These are phyloP conservation scores for Rallus limicola DNA, from an alignment of 2,113 vertebrate species.

Conservation along the genomic window DNA sequence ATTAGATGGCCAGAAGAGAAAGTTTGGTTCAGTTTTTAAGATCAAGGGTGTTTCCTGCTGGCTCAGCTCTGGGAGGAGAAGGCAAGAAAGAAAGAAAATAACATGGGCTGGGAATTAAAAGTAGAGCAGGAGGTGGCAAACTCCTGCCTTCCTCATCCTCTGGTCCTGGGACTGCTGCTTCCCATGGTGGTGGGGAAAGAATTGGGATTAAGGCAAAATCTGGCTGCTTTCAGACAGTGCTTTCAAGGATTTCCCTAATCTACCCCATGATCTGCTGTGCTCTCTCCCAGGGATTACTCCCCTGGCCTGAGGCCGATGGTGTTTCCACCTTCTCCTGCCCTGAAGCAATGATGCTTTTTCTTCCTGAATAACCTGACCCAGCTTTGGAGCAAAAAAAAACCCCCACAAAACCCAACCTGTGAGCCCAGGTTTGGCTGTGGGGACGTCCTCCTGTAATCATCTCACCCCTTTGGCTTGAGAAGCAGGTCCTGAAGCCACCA, in stretches of 20 bases:
- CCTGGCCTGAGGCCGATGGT: background rate
- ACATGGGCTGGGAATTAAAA: background rate
- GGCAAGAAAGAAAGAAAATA: background rate
- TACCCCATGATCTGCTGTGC: background rate
- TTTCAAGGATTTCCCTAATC: background rate
- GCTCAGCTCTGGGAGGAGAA: background rate
- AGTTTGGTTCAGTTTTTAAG: background rate
- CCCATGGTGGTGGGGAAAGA: background rate
- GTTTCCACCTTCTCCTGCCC: background rate
- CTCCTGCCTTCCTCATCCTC: background rate
- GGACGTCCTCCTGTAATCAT: rapidly evolving
- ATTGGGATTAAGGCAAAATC: background rate
- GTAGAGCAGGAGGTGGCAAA: background rate
- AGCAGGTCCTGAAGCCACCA: background rate
- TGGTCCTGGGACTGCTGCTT: background rate
- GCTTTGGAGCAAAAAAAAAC: background rate
- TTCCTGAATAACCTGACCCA: background rate
- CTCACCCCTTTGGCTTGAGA: background rate
- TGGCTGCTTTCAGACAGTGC: background rate
- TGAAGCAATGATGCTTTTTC: background rate
- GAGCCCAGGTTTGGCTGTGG: background rate
- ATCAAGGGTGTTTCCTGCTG: background rate
- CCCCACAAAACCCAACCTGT: background rate
- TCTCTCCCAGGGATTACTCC: background rate
- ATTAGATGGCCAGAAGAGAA: background rate